Percentiles rank a stretch among this genome's conserved stretches.
Evolutionary conservation across 2,113 vertebrate species (phyloP).

Genomic region (Ia io): DNA sequence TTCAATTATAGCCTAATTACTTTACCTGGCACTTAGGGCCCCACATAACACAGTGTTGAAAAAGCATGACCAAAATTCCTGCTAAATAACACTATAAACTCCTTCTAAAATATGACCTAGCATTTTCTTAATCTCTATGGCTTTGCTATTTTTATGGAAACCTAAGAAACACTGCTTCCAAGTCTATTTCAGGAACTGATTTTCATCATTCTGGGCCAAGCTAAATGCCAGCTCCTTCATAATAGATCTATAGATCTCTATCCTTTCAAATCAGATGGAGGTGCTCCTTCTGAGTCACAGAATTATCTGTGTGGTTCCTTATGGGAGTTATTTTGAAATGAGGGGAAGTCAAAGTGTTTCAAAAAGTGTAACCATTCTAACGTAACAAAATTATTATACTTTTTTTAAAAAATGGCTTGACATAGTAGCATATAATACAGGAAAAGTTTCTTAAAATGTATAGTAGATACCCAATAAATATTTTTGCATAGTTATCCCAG

Average conservation of each 20-base stretch:
- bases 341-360: background rate
- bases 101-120: slow-evolving; percentile 15
- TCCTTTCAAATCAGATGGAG: background rate
- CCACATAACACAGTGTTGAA: slow-evolving; percentile 54
- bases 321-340: slow-evolving; percentile 1
- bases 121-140: slow-evolving; percentile 22
- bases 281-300: background rate
- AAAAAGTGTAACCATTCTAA: background rate
- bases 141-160: background rate
- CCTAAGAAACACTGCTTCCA: background rate
- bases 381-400: background rate
- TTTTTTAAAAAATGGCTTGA: background rate
- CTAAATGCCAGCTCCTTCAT: background rate
- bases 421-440: background rate
- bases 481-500: background rate
- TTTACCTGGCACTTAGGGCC: slow-evolving; percentile 67
- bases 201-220: background rate
- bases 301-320: background rate
- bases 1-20: slow-evolving; percentile 74
- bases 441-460: background rate
- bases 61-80: slow-evolving; percentile 44
- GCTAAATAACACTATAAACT: slow-evolving; percentile 42
- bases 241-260: background rate
- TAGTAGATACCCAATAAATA: background rate
- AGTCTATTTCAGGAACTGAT: background rate